Conservation (phyloP, 1,140 invertebrate genomes). For the Littorina saxatilis region DNA sequence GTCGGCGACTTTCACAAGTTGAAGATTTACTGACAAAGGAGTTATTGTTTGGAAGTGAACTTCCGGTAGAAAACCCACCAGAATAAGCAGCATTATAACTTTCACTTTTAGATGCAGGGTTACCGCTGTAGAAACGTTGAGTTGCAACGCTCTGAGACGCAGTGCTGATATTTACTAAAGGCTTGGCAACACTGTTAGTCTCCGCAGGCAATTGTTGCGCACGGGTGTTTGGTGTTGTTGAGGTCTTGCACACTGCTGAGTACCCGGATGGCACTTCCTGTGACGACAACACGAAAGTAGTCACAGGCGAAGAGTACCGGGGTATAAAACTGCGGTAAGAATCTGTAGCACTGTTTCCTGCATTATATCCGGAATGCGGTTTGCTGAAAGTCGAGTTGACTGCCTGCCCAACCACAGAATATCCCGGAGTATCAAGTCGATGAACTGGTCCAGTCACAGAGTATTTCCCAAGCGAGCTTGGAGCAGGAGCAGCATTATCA, state of each 20-base stretch:
- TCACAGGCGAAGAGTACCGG: not conserved
- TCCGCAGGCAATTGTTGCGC: too few relatives aligned
- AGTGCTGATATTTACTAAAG: too few relatives aligned
- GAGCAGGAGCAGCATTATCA: not conserved
- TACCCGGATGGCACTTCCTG: not conserved
- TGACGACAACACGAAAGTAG: too few relatives aligned
- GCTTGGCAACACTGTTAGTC: too few relatives aligned
- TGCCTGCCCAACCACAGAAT: slow-evolving; percentile 1
- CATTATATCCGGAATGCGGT: not conserved
- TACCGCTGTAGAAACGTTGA: too few relatives aligned
- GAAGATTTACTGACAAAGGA: too few relatives aligned
- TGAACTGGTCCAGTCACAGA: not conserved
- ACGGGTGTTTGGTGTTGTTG: not conserved
- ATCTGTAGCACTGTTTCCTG: not conserved
- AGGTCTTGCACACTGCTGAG: not conserved
- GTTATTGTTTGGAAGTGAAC: too few relatives aligned
- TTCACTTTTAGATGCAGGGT: too few relatives aligned
- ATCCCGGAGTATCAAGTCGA: not conserved
- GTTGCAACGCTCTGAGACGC: too few relatives aligned
- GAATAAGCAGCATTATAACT: too few relatives aligned
- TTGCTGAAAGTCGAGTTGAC: not conserved
- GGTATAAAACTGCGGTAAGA: not conserved
- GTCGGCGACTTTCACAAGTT: too few relatives aligned
- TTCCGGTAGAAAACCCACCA: too few relatives aligned
- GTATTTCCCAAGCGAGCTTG: not conserved